A percentile compares a stretch with the other conserved stretches of the same genome.
Conservation (phyloP, 2,797 vertebrate genomes). For the Eleutherodactylus coqui region DNA sequence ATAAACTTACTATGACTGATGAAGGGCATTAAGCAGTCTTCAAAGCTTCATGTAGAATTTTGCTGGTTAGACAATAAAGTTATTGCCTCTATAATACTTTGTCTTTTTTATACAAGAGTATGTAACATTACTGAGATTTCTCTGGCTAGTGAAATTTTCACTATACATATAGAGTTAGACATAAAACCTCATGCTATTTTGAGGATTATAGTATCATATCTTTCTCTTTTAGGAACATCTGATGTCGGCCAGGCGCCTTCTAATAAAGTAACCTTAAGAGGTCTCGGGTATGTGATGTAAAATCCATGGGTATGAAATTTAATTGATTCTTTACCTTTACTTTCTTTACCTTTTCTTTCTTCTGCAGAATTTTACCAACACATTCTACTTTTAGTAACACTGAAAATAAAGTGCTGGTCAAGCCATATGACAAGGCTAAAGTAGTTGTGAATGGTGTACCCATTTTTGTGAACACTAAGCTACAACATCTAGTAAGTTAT, state of each 20-base stretch:
- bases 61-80: no score
- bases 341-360: slow-evolving; percentile 15
- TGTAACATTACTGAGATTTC: no score
- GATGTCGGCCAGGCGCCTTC: slow-evolving; percentile 78
- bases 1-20: no score
- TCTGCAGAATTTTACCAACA: slow-evolving; percentile 82
- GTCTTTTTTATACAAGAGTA: no score
- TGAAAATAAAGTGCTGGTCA: slow-evolving; percentile 76
- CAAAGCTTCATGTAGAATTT: no score
- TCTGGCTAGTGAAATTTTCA: no score
- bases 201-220: not conserved
- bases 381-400: slow-evolving; percentile 84
- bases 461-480: slow-evolving; percentile 75
- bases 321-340: not conserved
- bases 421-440: slow-evolving; percentile 77
- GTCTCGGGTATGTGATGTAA: slow-evolving; percentile 80
- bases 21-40: no score
- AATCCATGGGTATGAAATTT: not conserved
- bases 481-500: slow-evolving; percentile 83
- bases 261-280: slow-evolving; percentile 79
- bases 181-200: not conserved
- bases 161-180: not conserved
- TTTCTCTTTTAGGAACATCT: slow-evolving; percentile 79
- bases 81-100: no score
- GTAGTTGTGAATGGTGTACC: slow-evolving; percentile 82